Base-by-base conservation (phyloP, 2,113 vertebrate genomes). In the Girardinichthys multiradiatus region DNA sequence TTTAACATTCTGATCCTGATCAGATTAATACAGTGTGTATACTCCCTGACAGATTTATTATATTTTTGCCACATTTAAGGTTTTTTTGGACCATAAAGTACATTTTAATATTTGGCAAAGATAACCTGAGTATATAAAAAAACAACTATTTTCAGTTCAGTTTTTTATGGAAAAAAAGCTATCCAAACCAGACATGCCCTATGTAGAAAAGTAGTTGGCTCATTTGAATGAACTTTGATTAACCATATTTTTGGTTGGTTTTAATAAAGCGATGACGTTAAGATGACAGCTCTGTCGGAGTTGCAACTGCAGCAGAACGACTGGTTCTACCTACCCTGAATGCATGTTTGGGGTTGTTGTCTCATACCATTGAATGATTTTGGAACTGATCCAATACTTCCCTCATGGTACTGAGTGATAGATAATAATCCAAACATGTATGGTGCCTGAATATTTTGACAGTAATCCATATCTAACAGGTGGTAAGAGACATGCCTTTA, bases 401-500 rank as follows among this genome's bases (percentile, higher is more conserved):
- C 0, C 61, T 69, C 26, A 33, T 60, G 57, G 57, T 8, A 51
- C 42, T 51, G 58, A 66, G 29, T 71, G 62, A 66, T 60, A 15
- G 17, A 66, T 59, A 33, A 71, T 27, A 59, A 58, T 72, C 64
- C 29, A 57, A 71, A 54, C 57, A 67, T 57, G 27, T 31, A n/a
- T 54, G 35, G 51, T 14, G 10, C 11, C 29, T 37, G 19, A 57
- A 37, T 27, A 67, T 72, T 66, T 66, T 62, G 27, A 42, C 51
- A 70, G 60, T 70, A 63, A 39, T 64, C 27, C 57, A 45, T n/a
- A 48, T 48, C 27, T 58, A 65, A 73, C 59, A 64, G 33, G 31
- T 69, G 33, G 54, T 29, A 74, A 72, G 59, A 68, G 21, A 21
- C 29, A 67, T 7, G 10, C 74, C 27, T 67, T 63, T 24, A 68